These are phyloP conservation scores for Dilophus febrilis DNA, from an alignment of 2,888 invertebrate genomes.

Conservation along the genomic window DNA sequence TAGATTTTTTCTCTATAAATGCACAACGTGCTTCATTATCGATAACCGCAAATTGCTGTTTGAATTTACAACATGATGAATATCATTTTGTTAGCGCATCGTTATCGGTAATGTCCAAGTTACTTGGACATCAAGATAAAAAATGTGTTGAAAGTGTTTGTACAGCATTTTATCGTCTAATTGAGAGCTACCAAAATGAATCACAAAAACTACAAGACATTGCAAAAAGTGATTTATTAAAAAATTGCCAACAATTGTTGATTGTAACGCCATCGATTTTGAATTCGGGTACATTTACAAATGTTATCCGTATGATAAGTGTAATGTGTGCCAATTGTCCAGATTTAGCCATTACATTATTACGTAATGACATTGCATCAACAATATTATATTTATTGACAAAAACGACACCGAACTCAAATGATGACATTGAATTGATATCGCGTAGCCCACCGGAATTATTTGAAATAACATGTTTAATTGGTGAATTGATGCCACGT, in stretches of 20 bases:
- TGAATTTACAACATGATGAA: slow-evolving; percentile 83
- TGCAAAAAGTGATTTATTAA: slow-evolving; percentile 66
- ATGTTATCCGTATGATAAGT: slow-evolving; percentile 89
- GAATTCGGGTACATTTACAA: slow-evolving; percentile 88
- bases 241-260: slow-evolving; percentile 80
- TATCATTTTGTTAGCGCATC: slow-evolving; percentile 86
- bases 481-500: slow-evolving; percentile 93
- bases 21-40: slow-evolving; percentile 93
- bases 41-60: slow-evolving; percentile 95
- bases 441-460: slow-evolving; percentile 88
- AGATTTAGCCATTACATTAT: slow-evolving; percentile 75
- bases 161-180: slow-evolving; percentile 85
- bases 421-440: slow-evolving; percentile 67
- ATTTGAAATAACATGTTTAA: slow-evolving; percentile 92
- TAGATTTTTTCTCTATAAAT: slow-evolving; percentile 97
- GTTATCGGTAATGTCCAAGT: slow-evolving; percentile 62
- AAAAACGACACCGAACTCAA: slow-evolving; percentile 42
- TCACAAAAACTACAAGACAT: slow-evolving; percentile 83
- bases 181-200: slow-evolving; percentile 91
- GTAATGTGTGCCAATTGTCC: slow-evolving; percentile 93
- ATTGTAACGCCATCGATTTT: slow-evolving; percentile 91
- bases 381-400: slow-evolving; percentile 87
- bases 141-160: slow-evolving; percentile 97
- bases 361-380: slow-evolving; percentile 91
- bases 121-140: slow-evolving; percentile 80